These are phyloP conservation scores for Monochamus saltuarius DNA, from an alignment of 1,140 invertebrate genomes.

Conservation along the genomic window DNA sequence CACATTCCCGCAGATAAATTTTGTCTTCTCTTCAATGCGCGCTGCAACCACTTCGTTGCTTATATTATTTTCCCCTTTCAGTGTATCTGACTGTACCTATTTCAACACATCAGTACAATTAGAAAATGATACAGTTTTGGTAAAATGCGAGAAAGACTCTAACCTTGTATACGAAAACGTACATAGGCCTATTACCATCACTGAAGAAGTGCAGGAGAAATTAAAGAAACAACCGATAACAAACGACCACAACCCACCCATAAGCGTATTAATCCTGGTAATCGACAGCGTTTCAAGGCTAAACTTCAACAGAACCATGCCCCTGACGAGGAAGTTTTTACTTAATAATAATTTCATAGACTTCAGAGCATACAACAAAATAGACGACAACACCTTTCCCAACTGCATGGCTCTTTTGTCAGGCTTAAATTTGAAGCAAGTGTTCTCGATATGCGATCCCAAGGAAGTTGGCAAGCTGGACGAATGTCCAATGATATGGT, in stretches of 20 bases:
- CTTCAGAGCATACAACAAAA: constrained; percentile 65
- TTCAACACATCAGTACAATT: constrained; percentile 50
- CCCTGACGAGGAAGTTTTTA: constrained; percentile 68
- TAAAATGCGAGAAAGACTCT: constrained; percentile 49
- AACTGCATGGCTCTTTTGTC: constrained; percentile 71
- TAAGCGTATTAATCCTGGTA: constrained; percentile 74
- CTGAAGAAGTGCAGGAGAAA: constrained; percentile 40
- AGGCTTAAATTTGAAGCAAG: constrained; percentile 59
- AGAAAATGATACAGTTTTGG: constrained; percentile 51
- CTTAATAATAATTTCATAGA: constrained; percentile 55
- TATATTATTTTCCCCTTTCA: constrained; percentile 32
- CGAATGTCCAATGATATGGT: constrained; percentile 66
- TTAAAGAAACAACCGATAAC: neutral
- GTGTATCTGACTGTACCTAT: constrained; percentile 49
- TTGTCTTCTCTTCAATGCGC: too few relatives aligned
- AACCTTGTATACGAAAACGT: constrained; percentile 55
- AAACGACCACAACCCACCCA: constrained; percentile 37
- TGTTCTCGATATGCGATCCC: constrained; percentile 58
- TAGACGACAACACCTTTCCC: constrained; percentile 79
- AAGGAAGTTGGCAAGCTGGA: constrained; percentile 54
- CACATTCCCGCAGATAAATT: too few relatives aligned
- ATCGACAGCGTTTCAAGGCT: constrained; percentile 80
- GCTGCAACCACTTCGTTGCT: too few relatives aligned
- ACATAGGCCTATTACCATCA: constrained; percentile 51
- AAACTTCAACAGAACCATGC: constrained; percentile 77